Conservation (phyloP, 2,113 vertebrate species). For the Anguilla rostrata region DNA sequence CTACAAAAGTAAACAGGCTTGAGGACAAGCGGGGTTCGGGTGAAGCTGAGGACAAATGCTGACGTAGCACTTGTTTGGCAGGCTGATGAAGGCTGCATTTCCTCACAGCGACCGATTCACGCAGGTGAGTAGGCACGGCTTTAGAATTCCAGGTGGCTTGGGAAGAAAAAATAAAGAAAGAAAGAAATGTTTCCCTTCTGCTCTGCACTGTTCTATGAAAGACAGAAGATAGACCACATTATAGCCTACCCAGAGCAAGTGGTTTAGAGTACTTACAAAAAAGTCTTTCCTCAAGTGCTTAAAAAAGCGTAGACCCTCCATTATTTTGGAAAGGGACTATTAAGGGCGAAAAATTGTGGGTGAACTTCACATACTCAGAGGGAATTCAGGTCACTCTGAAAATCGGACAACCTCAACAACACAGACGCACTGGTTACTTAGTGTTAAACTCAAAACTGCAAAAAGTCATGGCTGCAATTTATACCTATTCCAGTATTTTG, state of each 20-base stretch:
- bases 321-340: neutral
- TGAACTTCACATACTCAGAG: neutral
- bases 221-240: neutral
- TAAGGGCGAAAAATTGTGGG: neutral
- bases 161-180: neutral
- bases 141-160: neutral
- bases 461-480: too few relatives aligned
- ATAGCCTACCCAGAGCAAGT: neutral
- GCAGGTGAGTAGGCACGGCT: neutral
- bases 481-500: too few relatives aligned
- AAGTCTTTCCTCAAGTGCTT: neutral
- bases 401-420: neutral
- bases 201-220: neutral
- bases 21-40: neutral
- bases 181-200: neutral
- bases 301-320: neutral
- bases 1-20: neutral
- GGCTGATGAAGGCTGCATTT: neutral
- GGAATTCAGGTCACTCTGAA: neutral
- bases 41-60: neutral
- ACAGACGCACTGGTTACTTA: too few relatives aligned
- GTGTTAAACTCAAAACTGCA: too few relatives aligned
- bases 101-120: neutral
- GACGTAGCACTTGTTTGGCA: neutral
- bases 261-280: neutral